Percentiles rank a stretch among this genome's conserved stretches.
phyloP scores from a whole-genome alignment of 37 sponge, comb jelly and placozoan species.

The Bolinopsis microptera region DNA sequence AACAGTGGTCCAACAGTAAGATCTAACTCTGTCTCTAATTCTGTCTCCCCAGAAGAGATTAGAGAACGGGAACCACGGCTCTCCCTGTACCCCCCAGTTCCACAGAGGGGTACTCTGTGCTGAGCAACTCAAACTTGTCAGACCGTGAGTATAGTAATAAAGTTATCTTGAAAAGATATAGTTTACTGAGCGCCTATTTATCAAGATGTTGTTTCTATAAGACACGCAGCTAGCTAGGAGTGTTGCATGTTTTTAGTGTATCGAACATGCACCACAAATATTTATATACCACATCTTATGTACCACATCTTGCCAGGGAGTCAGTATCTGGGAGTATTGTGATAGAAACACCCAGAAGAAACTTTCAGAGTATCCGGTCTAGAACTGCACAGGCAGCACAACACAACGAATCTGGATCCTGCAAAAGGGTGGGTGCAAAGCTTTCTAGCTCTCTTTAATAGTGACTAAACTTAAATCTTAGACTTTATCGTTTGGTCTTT shows the following conservation, averaged over 20 bases:
- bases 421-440: not conserved
- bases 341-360: not conserved
- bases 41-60: not conserved
- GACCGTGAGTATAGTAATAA: slow-evolving; percentile 3
- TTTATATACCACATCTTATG: too few relatives aligned
- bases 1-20: too few relatives aligned
- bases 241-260: too few relatives aligned
- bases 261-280: too few relatives aligned
- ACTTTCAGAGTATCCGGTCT: not conserved
- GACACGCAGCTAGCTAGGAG: too few relatives aligned
- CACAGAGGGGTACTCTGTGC: slow-evolving; percentile 13
- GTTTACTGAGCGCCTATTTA: too few relatives aligned
- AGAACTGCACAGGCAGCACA: not conserved
- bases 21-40: not conserved
- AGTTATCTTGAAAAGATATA: too few relatives aligned
- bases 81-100: not conserved
- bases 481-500: too few relatives aligned
- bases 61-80: not conserved
- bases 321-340: not conserved
- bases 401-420: not conserved
- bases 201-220: too few relatives aligned
- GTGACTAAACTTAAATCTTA: too few relatives aligned
- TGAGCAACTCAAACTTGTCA: not conserved
- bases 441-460: too few relatives aligned
- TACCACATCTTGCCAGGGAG: too few relatives aligned